Evolutionary conservation across 2,888 invertebrate genomes (phyloP), one percentile per base, ranked within the genome.

Genomic region (Xylocampa areola): DNA sequence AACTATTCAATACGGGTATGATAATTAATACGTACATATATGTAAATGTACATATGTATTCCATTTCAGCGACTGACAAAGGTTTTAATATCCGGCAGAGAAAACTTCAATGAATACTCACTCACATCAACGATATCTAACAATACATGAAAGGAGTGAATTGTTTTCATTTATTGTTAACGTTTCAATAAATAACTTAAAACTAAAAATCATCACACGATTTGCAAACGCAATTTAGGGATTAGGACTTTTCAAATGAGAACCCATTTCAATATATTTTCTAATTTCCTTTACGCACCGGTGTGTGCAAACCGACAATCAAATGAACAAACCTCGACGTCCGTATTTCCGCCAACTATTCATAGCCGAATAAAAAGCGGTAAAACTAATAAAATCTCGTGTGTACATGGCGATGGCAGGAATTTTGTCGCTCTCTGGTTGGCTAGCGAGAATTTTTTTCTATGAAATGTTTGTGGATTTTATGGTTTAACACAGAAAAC

Each of bases 181-280:
- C 10, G 2, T 32, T 32, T 10, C 48, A 17, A 48, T 68, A 57
- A 68, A 53, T 37, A 61, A 68, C 11, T 29, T 32, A 17, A 37
- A 13, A 23, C 23, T 5, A 10, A 37, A 32, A 23, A 10, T 17
- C 14, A 23, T 16, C 33, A 23, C 17, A 36, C 3, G 32, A 6
- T 23, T n/a, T 11, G 8, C 13, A 32, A 48, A 29, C 10, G 30
- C 6, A 3, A n/a, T n/a, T n/a, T n/a, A n/a, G n/a, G n/a, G 27
- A 30, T 27, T 41, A 2, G 14, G 17, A n/a, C 14, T 23, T 43
- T 48, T 50, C 30, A 21, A 27, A 39, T 17, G 11, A 5, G 10
- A 16, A 32, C 29, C 36, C 21, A 37, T 51, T 35, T 29, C 41
- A 52, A 40, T 29, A 43, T 19, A 35, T 23, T 6, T 27, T 25